phyloP scores from a whole-genome alignment of 2,888 invertebrate genomes.

The Exocentrus adspersus region DNA sequence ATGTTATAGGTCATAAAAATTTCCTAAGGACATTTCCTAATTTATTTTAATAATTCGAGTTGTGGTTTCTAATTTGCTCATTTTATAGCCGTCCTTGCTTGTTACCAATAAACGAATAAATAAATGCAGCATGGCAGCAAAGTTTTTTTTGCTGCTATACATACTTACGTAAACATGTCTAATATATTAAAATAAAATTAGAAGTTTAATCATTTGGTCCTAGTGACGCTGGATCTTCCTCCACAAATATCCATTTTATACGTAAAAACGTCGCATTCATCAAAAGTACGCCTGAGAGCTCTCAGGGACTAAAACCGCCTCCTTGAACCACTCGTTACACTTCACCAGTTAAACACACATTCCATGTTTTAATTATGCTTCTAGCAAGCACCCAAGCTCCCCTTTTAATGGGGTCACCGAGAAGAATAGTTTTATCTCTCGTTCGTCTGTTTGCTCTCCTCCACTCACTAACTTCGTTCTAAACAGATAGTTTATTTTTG shows the following conservation, averaged over 20 bases:
- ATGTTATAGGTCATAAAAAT: no score
- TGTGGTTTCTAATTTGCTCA: no score
- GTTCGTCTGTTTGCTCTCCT: constrained; percentile 48
- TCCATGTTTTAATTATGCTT: constrained; percentile 61
- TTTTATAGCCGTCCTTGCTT: no score
- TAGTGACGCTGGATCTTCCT: no score
- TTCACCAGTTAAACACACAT: constrained; percentile 59
- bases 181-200: no score
- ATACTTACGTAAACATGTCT: no score
- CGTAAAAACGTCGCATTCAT: neutral
- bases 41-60: no score
- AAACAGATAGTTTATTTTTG: constrained; percentile 47
- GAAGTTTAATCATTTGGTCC: no score
- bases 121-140: no score
- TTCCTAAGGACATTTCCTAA: no score
- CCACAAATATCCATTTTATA: neutral
- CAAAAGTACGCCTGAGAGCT: constrained; percentile 28
- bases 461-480: constrained; percentile 40
- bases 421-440: constrained; percentile 54
- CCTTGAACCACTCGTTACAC: constrained; percentile 54
- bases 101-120: no score
- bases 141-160: no score
- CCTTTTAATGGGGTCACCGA: constrained; percentile 54
- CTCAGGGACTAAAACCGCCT: constrained; percentile 27
- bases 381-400: constrained; percentile 54